phyloP scores from a whole-genome alignment of 35 echinoderm and acorn worm genomes.

The Acanthaster planci region DNA sequence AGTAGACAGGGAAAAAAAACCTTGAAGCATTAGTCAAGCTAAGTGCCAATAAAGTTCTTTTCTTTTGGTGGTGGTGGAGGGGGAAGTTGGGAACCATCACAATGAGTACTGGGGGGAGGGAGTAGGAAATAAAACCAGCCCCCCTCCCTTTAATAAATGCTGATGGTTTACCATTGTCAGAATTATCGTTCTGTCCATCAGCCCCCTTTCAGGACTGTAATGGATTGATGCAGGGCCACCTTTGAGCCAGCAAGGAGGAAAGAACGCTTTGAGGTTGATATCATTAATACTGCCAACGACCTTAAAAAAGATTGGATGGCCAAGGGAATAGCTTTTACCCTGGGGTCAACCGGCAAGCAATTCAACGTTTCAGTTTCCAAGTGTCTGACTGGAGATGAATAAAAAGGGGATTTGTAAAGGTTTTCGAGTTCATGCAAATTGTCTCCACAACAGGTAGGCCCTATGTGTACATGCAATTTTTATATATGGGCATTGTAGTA shows the following conservation, averaged over 20 bases:
- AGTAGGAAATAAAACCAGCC: neutral
- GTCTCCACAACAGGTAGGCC: too few species aligned
- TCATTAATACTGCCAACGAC: neutral
- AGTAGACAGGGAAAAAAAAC: neutral
- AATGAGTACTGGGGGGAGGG: neutral
- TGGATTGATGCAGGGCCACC: slow-evolving; percentile 7
- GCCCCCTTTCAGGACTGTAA: neutral
- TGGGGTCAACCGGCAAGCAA: too few species aligned
- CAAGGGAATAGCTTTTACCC: too few species aligned
- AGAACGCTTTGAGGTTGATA: slow-evolving; percentile 9
- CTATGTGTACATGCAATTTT: too few species aligned
- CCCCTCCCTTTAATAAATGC: neutral
- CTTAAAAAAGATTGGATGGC: too few species aligned
- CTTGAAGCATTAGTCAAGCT: neutral
- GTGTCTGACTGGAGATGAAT: too few species aligned
- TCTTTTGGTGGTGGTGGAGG: neutral
- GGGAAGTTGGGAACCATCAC: neutral
- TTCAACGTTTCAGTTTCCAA: too few species aligned
- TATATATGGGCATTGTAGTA: too few species aligned
- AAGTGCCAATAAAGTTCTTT: neutral
- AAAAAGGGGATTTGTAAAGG: too few species aligned
- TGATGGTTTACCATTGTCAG: slow-evolving; percentile 13
- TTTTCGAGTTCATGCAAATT: too few species aligned
- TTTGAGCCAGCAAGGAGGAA: neutral
- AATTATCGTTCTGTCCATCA: neutral